These are phyloP conservation scores for Callitettix versicolor DNA, from an alignment of 1,140 invertebrate genomes.

Conservation along the genomic window DNA sequence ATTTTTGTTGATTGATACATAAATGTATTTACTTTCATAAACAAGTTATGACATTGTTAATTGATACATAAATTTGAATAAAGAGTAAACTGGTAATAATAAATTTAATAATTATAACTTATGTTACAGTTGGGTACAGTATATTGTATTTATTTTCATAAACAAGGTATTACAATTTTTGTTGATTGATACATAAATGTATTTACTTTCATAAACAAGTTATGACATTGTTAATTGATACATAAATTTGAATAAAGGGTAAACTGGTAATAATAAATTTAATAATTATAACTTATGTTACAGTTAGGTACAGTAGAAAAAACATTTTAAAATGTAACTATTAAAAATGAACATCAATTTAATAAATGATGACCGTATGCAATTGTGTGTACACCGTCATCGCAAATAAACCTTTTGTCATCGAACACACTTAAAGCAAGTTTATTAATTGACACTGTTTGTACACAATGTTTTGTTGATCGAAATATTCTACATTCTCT, in stretches of 20 bases:
- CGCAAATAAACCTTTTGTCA: slow-evolving; percentile 18
- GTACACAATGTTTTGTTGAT: slow-evolving; percentile 15
- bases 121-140: too few relatives aligned
- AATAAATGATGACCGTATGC: slow-evolving; percentile 16
- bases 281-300: too few relatives aligned
- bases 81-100: too few relatives aligned
- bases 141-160: too few relatives aligned
- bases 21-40: not conserved
- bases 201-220: not conserved
- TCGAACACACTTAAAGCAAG: slow-evolving; percentile 10
- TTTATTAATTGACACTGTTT: slow-evolving; percentile 16
- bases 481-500: slow-evolving; percentile 12
- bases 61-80: too few relatives aligned
- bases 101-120: too few relatives aligned
- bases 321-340: too few relatives aligned
- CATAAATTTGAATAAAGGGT: not conserved
- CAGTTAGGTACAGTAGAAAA: too few relatives aligned
- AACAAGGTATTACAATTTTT: not conserved
- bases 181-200: too few relatives aligned
- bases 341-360: too few relatives aligned
- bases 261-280: too few relatives aligned
- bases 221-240: not conserved
- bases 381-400: slow-evolving; percentile 13
- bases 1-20: not conserved
- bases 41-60: too few relatives aligned